Base-by-base conservation (phyloP, 1,140 invertebrate genomes). In the Ceratina japonica region DNA sequence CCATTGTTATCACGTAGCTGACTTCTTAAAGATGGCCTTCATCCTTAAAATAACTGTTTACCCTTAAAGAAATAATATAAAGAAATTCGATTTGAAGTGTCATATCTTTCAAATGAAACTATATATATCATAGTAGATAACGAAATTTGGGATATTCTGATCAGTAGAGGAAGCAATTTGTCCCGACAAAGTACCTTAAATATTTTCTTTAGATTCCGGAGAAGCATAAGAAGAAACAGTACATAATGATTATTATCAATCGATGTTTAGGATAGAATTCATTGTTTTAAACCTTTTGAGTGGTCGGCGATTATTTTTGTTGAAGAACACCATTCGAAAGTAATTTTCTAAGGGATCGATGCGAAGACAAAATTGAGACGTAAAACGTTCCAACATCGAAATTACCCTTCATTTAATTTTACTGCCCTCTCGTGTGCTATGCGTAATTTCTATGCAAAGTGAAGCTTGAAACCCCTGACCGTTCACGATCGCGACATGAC, bases 141-240 rank as follows among this genome's bases (percentile, higher is more conserved):
- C 10, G 37, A 44, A 44, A 44, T 44, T 37, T 3, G n/a, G n/a
- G n/a, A n/a, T n/a, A n/a, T 44, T 44, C 5, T 44, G 2, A 44
- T 44, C 10, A 44, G 10, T 8, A 44, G 10, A 44, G 10, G 5
- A 44, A 44, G 37, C 0, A 44, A 10, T 7, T 8, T 8, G 37
- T 44, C 37, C 37, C 10, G 0, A 44, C 37, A 44, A 44, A 44
- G 37, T 44, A 44, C 37, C 3, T 44, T 44, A 44, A 44, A 44
- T 44, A 44, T 10, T 10, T 8, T 44, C 37, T 0, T 44, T 7
- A 44, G 5, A 8, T 44, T 44, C 37, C 37, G 10, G 37, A 10
- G 3, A 18, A 20, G 74, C 20, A 70, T 81, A 79, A 83, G 81
- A 83, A 83, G 69, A 58, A 56, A 13, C 31, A 54, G 64, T 44